These are phyloP conservation scores for Amblyornis subalaris DNA, from an alignment of 2,113 vertebrate species.

Conservation along the genomic window DNA sequence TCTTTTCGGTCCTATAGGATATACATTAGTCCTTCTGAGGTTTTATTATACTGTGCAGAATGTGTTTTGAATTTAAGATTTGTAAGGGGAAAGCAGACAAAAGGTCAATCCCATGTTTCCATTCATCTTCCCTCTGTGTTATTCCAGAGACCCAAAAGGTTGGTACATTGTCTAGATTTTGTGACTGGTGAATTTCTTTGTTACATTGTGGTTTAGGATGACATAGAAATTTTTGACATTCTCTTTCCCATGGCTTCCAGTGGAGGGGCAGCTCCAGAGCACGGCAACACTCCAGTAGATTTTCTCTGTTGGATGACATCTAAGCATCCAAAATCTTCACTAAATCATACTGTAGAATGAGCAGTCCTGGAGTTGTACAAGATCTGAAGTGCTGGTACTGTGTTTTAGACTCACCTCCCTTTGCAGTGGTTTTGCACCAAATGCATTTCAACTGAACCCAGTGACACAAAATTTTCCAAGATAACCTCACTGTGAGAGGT, in stretches of 20 bases:
- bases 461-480: background rate
- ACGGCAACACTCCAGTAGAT: background rate
- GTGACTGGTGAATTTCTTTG: background rate
- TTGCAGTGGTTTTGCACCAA: background rate
- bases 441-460: background rate
- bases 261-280: background rate
- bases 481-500: background rate
- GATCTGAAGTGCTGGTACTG: background rate
- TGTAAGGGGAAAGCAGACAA: background rate
- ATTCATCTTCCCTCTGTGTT: background rate
- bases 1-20: background rate
- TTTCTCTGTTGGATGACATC: background rate
- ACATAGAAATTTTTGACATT: background rate
- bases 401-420: background rate
- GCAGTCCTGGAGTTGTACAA: background rate
- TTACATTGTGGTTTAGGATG: background rate
- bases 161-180: background rate
- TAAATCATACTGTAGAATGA: background rate
- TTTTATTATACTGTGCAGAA: constrained; percentile 21
- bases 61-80: constrained; percentile 15
- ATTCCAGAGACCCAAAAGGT: background rate
- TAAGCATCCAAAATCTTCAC: background rate
- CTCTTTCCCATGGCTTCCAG: background rate
- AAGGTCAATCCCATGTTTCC: background rate
- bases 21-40: background rate